Conservation (phyloP, 2,797 vertebrate genomes). For the Bradypodion pumilum region DNA sequence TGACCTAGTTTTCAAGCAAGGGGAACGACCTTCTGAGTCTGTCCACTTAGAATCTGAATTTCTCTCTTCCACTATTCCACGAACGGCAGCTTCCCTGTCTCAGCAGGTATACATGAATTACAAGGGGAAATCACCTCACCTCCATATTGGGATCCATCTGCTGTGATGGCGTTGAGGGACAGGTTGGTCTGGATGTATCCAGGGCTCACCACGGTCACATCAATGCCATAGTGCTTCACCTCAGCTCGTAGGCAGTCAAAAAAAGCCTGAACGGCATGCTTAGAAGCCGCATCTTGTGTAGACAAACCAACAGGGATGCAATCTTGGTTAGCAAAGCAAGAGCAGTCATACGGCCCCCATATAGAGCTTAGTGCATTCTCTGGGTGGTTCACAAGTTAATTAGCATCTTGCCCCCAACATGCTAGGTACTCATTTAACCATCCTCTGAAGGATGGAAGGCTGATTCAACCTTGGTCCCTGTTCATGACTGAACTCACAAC, state of each 20-base stretch:
- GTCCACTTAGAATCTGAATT: too few species aligned
- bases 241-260: constrained; percentile 95
- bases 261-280: constrained; percentile 95
- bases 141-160: constrained; percentile 89
- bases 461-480: too few species aligned
- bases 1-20: too few species aligned
- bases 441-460: too few species aligned
- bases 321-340: too few species aligned
- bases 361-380: too few species aligned
- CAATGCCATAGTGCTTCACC: constrained; percentile 79
- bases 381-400: too few species aligned
- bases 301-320: neutral
- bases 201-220: constrained; percentile 90
- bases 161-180: constrained; percentile 89
- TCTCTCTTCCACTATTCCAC: neutral
- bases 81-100: neutral
- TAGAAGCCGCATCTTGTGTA: constrained; percentile 95
- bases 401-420: too few species aligned
- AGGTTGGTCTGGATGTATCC: constrained; percentile 93
- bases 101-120: neutral
- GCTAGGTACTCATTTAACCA: too few species aligned
- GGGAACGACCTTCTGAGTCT: too few species aligned
- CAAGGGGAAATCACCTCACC: constrained; percentile 73
- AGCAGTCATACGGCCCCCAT: too few species aligned
- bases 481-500: too few species aligned